Base-by-base conservation (phyloP, 2,113 vertebrate genomes). In the Pygoscelis antarcticus region DNA sequence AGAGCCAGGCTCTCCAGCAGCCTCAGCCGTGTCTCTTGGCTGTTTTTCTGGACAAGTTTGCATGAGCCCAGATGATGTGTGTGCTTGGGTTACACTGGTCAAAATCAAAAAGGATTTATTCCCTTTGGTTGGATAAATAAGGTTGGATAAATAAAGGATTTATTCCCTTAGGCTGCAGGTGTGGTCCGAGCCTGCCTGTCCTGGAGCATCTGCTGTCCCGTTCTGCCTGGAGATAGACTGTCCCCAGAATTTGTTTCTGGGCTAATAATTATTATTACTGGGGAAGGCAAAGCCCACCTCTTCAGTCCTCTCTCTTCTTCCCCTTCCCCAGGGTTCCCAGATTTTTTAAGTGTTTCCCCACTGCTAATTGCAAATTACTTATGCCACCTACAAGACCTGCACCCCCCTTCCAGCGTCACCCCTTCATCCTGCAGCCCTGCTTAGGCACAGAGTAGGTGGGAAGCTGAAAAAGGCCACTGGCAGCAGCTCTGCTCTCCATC, bases 11-110 rank as follows among this genome's bases (percentile, higher is more conserved):
- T 51, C 79, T 71, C 38, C 60, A 34, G 26, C 30, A 68, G 74
- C 61, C 81, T n/a, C 3, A 0, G 36, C 32, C 1, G 1, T 9
- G 13, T 11, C 57, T n/a, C n/a, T 16, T 22, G 52, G 49, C 26
- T 76, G 55, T 6, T 30, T 9, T 34, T 57, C 62, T 40, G 20
- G 55, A 51, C 19, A 17, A 11, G 21, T 7, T 30, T n/a, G 11
- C 16, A 2, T 7, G 13, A 64, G 38, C 55, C 62, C 42, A 30
- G 49, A 26, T 0, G 1, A 12, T 15, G 49, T 0, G 1, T 8
- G 6, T 74, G 46, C 40, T 46, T 38, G n/a, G 51, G 68, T 72
- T 40, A 38, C 13, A 8, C 0, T 16, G 49, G 47, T 44, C 17
- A 32, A 30, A 40, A 27, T 13, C 20, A 46, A 27, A n/a, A 32